Conservation (phyloP, 2,888 invertebrate species). For the Nemapogon koenigi region DNA sequence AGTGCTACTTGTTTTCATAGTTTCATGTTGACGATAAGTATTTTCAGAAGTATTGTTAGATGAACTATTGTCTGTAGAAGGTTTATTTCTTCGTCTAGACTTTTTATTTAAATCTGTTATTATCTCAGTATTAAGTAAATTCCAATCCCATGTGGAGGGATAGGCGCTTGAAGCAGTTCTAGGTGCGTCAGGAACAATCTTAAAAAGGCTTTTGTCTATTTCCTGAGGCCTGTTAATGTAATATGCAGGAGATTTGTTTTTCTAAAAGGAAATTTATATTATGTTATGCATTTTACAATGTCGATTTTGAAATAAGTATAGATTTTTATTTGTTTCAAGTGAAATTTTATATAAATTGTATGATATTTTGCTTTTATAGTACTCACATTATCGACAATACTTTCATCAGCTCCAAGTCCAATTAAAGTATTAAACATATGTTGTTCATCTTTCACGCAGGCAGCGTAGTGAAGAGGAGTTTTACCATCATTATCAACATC, state of each 20-base stretch:
- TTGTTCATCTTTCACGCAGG: slow-evolving; percentile 78
- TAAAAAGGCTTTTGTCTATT: slow-evolving; percentile 74
- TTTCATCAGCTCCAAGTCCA: slow-evolving; percentile 84
- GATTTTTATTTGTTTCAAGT: too few species aligned
- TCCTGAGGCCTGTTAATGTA: slow-evolving; percentile 80
- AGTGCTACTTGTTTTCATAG: slow-evolving; percentile 52
- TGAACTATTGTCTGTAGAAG: slow-evolving; percentile 51
- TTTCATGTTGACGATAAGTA: slow-evolving; percentile 29
- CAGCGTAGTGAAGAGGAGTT: slow-evolving; percentile 89
- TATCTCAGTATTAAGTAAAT: slow-evolving; percentile 61
- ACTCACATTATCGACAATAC: slow-evolving; percentile 82
- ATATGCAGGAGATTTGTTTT: slow-evolving; percentile 81
- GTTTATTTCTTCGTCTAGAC: slow-evolving; percentile 41
- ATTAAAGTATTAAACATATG: slow-evolving; percentile 80
- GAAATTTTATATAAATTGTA: too few species aligned
- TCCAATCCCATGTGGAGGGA: slow-evolving; percentile 77
- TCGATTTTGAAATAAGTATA: too few species aligned
- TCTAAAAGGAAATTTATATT: slow-evolving; percentile 63
- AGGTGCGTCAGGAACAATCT: slow-evolving; percentile 81
- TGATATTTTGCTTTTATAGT: too few species aligned
- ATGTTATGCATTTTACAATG: too few species aligned
- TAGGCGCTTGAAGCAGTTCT: slow-evolving; percentile 75
- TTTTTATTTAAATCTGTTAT: slow-evolving; percentile 49
- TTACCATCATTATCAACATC: slow-evolving; percentile 82
- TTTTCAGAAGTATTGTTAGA: slow-evolving; percentile 51